Percentiles rank a stretch among this genome's conserved stretches.
These are phyloP conservation scores for Augochlora pura DNA, from an alignment of 1,140 invertebrate genomes.

Conservation along the genomic window DNA sequence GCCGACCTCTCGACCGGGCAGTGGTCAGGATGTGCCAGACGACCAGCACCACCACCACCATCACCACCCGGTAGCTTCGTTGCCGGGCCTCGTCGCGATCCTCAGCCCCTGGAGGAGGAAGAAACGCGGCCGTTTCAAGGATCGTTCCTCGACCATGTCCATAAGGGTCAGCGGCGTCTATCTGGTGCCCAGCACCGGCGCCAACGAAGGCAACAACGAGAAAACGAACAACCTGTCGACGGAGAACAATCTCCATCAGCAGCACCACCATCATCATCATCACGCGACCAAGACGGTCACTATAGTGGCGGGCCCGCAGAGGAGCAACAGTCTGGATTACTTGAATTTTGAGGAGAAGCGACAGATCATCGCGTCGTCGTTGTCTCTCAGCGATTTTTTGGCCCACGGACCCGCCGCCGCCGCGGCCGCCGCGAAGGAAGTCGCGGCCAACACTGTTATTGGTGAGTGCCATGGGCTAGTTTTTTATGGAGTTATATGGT, in stretches of 20 bases:
- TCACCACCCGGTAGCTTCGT: constrained; percentile 55
- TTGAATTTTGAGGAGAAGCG: constrained; percentile 95
- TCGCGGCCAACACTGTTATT: constrained; percentile 80
- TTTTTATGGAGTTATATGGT: background rate
- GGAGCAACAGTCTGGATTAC: constrained; percentile 92
- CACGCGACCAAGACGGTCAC: constrained; percentile 82
- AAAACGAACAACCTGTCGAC: constrained; percentile 50
- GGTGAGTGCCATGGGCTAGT: constrained; percentile 68
- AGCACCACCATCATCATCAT: constrained; percentile 76
- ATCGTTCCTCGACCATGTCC: constrained; percentile 69
- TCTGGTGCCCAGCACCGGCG: constrained; percentile 69
- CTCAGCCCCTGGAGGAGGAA: constrained; percentile 60
- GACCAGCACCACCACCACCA: constrained; percentile 36
- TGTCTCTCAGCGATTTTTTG: constrained; percentile 92
- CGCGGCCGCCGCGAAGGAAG: constrained; percentile 82
- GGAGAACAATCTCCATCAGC: constrained; percentile 61
- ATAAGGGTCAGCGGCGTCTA: constrained; percentile 78
- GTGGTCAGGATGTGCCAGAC: constrained; percentile 49
- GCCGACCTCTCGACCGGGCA: constrained; percentile 53
- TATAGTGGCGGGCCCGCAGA: constrained; percentile 83
- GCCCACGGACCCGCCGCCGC: constrained; percentile 84
- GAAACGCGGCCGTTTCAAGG: constrained; percentile 54
- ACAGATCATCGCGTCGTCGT: constrained; percentile 91
- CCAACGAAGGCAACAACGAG: constrained; percentile 66
- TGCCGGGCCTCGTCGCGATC: constrained; percentile 62